Conservation (phyloP, 2,113 vertebrate genomes). For the Sapajus apella region DNA sequence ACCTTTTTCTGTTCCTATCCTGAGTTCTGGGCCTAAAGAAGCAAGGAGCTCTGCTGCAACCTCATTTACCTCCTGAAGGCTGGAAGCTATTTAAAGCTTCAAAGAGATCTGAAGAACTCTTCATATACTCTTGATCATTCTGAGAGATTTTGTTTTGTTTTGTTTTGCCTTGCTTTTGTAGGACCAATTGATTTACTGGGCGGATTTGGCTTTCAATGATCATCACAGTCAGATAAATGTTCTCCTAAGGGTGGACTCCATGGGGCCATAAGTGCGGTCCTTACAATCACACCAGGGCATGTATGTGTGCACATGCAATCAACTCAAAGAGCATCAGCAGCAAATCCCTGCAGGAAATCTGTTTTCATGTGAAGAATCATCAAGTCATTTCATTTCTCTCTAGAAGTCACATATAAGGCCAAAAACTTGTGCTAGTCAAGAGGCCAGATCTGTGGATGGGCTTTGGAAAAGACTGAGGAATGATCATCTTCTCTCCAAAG, state of each 20-base stretch:
- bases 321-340: fast-evolving
- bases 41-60: background rate
- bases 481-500: background rate
- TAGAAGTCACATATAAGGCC: background rate
- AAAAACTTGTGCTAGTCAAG: background rate
- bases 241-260: background rate
- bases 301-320: background rate
- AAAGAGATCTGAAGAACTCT: slow-evolving; percentile 51
- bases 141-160: slow-evolving; percentile 1
- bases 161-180: slow-evolving; percentile 27
- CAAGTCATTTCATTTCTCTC: background rate
- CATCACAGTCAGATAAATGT: background rate
- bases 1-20: background rate
- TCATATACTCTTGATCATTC: slow-evolving; percentile 19
- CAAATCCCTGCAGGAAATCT: background rate
- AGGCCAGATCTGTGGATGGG: background rate
- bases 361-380: background rate
- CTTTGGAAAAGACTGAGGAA: background rate
- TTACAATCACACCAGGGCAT: background rate
- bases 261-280: background rate
- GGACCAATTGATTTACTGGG: background rate
- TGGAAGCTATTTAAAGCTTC: slow-evolving; percentile 55
- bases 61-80: slow-evolving; percentile 65
- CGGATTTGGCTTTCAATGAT: slow-evolving; percentile 13
- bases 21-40: background rate